Base-by-base conservation (phyloP, 2,888 invertebrate species). In the Thera obeliscata region DNA sequence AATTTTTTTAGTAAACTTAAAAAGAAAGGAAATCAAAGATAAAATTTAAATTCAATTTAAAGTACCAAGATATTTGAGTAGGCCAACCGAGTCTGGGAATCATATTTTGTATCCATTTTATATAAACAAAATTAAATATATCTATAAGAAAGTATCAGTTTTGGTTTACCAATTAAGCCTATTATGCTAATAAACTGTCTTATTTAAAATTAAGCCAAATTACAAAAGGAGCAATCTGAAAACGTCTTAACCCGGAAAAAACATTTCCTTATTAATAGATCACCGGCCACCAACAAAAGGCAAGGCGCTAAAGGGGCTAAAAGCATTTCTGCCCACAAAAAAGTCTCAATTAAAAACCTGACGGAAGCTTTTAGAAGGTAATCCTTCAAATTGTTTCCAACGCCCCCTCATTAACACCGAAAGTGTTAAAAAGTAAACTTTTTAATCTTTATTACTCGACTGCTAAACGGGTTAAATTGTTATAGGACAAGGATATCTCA, bases 301-400 rank as follows among this genome's bases (percentile, higher is more conserved):
- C 84, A 81, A 84, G 82, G 77, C 81, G 81, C 84, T 87, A 87
- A 91, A 92, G 89, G 89, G 89, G 89, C 92, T 93, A 93, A 93
- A 93, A 93, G 92, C 90, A 87, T 91, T 89, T 87, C 85, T 86
- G 86, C 85, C 87, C 84, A 91, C 90, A 91, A 93, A 93, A 92
- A 93, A 92, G 91, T 91, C 93, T 93, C 93, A 93, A 93, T 93
- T 93, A 93, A 93, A 92, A 93, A 87, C 87, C 93, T 90, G 93
- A 91, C 93, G 93, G 93, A 93, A 93, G 93, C 93, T 93, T 93
- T 93, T 93, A 93, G 93, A 92, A 90, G 91, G 93, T 93, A 93
- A 93, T 93, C 92, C 93, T 87, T 93, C 93, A 93, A 93, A 93
- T 93, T 93, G 93, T 93, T 93, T 93, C 89, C 89, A 90, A 91